phyloP scores from a whole-genome alignment of 2,888 invertebrate genomes.

The Hartigia nigra region DNA sequence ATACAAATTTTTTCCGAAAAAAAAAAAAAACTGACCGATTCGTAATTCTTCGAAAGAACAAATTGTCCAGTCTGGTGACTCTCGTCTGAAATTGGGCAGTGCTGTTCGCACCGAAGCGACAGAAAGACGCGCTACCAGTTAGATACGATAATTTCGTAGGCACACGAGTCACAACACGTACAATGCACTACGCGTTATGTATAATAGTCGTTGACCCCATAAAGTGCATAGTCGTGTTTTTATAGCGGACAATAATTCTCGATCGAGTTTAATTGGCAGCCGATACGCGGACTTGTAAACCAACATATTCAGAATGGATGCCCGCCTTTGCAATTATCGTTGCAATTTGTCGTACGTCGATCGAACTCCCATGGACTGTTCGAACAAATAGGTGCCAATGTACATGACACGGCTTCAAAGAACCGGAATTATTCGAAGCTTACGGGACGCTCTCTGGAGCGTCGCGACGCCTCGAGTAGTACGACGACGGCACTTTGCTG shows the following conservation, averaged over 20 bases:
- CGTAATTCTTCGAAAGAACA: neutral
- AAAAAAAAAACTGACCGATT: neutral
- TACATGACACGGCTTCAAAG: neutral
- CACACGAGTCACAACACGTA: neutral
- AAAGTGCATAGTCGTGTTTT: conserved; percentile 13
- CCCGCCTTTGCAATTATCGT: conserved; percentile 29
- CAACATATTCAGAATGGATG: conserved; percentile 15
- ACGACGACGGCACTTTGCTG: neutral
- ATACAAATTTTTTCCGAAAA: neutral
- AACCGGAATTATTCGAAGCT: neutral
- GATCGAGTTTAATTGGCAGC: conserved; percentile 40
- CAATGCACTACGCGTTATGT: neutral
- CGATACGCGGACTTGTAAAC: conserved; percentile 23
- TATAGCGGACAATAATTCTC: conserved; percentile 31
- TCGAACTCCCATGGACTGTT: conserved; percentile 20
- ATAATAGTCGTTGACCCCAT: conserved; percentile 15
- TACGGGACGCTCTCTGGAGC: neutral
- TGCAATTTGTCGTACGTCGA: conserved; percentile 27
- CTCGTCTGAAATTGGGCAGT: neutral
- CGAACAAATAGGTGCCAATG: conserved; percentile 1
- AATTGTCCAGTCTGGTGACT: neutral
- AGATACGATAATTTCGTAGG: neutral
- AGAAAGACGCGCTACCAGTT: neutral
- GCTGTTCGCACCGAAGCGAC: neutral
- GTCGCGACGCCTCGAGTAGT: neutral